Percentiles rank a stretch among this genome's conserved stretches.
Evolutionary conservation across 2,888 invertebrate species (phyloP).

Genomic region (Oxystoma pomonae): DNA sequence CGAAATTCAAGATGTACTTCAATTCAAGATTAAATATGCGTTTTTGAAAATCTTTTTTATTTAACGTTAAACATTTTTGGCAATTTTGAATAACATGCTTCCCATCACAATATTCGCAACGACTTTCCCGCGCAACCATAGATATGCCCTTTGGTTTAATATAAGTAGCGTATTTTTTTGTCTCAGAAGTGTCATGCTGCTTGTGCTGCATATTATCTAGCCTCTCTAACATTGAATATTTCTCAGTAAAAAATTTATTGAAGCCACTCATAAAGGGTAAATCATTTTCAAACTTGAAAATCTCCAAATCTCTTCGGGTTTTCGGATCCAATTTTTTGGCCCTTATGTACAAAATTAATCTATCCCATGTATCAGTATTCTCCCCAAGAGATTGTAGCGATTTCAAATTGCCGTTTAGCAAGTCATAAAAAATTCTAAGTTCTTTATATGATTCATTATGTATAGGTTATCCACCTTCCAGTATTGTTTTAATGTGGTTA

Average conservation of each 20-base stretch:
- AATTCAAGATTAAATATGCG: too few relatives aligned
- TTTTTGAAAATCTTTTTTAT: not conserved
- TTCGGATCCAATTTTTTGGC: not conserved
- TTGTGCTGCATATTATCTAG: not conserved
- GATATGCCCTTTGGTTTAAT: not conserved
- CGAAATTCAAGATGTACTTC: too few relatives aligned
- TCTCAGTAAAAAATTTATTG: not conserved
- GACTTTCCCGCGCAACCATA: not conserved
- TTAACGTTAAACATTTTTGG: not conserved
- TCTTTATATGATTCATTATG: not conserved
- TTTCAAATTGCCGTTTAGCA: not conserved
- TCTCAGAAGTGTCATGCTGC: not conserved
- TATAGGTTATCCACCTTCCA: too few relatives aligned
- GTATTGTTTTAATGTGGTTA: not conserved
- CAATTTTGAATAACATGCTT: not conserved
- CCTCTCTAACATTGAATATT: not conserved
- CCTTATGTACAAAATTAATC: not conserved
- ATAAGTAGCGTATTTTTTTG: not conserved
- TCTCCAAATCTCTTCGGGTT: not conserved
- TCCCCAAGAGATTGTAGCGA: not conserved
- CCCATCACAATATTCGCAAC: not conserved
- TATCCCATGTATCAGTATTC: not conserved
- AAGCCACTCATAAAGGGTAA: slow-evolving; percentile 1
- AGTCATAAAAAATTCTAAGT: slow-evolving; percentile 1
- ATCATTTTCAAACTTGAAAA: not conserved